Percentiles rank a stretch among this genome's conserved stretches.
Conservation (phyloP, 1,140 invertebrate genomes). For the Homarus americanus region DNA sequence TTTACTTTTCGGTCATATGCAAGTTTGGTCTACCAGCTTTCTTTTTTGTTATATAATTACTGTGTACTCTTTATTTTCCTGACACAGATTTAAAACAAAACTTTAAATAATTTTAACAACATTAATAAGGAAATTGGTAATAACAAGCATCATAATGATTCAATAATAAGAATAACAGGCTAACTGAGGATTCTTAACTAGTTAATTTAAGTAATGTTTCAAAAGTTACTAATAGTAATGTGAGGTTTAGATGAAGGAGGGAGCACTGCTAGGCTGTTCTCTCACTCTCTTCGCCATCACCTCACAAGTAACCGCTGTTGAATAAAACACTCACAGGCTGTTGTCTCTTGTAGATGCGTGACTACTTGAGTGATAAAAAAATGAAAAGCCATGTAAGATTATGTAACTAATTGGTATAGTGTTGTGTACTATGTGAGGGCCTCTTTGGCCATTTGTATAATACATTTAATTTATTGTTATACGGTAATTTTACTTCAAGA, state of each 20-base stretch:
- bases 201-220: background rate
- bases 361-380: too few relatives aligned
- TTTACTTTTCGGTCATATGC: background rate
- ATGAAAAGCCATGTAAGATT: too few relatives aligned
- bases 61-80: background rate
- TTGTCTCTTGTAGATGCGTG: too few relatives aligned
- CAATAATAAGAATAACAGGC: background rate
- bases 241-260: background rate
- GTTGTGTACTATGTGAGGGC: too few relatives aligned
- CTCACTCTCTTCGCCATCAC: too few relatives aligned
- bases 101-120: background rate
- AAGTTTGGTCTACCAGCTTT: background rate
- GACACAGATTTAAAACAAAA: background rate
- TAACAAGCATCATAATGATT: background rate
- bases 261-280: too few relatives aligned
- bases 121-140: background rate
- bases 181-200: slow-evolving; percentile 8
- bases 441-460: too few relatives aligned
- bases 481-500: too few relatives aligned
- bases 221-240: background rate
- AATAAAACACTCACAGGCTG: background rate
- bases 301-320: background rate
- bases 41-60: background rate
- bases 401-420: too few relatives aligned
- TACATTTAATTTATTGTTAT: too few relatives aligned